phyloP scores from a whole-genome alignment of 1,140 invertebrate species.

The Branchinecta lynchi region DNA sequence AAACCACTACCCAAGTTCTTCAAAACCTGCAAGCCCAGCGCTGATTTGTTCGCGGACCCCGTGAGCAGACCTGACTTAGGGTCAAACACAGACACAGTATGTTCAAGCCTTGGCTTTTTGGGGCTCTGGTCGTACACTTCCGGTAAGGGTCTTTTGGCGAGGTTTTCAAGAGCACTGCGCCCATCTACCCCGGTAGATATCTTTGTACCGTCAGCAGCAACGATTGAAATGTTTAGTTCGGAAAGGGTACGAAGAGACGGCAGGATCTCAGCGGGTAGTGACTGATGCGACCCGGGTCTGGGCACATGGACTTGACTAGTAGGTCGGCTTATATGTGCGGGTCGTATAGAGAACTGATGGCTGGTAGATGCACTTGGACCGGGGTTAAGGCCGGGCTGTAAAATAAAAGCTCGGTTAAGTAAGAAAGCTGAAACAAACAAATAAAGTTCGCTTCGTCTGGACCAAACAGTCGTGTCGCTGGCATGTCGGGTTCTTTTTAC shows the following conservation, averaged over 20 bases:
- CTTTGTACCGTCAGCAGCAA: constrained; percentile 7
- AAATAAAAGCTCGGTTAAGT: too few relatives aligned
- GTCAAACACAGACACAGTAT: background rate
- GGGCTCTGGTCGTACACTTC: background rate
- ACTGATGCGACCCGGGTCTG: background rate
- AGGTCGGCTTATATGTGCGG: too few relatives aligned
- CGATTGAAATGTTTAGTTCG: constrained; percentile 3
- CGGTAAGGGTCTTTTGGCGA: background rate
- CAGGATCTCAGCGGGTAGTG: background rate
- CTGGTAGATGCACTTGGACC: too few relatives aligned
- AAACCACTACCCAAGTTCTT: background rate
- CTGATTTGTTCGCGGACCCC: background rate
- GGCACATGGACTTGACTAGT: constrained; percentile 2
- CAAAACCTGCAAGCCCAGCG: background rate
- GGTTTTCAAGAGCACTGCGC: background rate
- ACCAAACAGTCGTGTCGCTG: too few relatives aligned
- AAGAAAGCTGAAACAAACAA: too few relatives aligned
- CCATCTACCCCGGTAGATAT: background rate
- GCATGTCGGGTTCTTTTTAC: too few relatives aligned
- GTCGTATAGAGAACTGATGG: too few relatives aligned
- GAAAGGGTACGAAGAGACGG: background rate
- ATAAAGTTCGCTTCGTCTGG: too few relatives aligned
- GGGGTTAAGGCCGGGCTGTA: too few relatives aligned
- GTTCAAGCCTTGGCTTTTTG: background rate
- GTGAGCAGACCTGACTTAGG: background rate